Evolutionary conservation across 2,888 invertebrate genomes (phyloP).

Genomic region (Sinodicranocentrus sp.): DNA sequence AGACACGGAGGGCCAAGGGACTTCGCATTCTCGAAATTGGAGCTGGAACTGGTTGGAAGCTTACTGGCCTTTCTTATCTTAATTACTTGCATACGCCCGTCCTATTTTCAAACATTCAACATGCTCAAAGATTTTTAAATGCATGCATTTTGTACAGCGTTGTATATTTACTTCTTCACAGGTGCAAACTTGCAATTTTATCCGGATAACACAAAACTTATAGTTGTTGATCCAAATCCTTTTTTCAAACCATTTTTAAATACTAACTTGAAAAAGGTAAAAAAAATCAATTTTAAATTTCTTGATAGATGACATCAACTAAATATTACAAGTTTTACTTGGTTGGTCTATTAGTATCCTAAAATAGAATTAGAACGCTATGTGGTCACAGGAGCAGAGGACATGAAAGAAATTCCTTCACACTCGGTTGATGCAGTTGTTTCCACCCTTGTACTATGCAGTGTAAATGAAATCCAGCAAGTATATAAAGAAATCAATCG

Average conservation of each 20-base stretch:
- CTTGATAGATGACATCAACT: too few species aligned
- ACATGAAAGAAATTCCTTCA: slow-evolving; percentile 76
- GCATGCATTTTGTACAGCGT: not conserved
- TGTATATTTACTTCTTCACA: not conserved
- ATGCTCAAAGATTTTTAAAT: too few species aligned
- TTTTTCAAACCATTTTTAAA: slow-evolving; percentile 62
- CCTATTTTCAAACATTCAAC: too few species aligned
- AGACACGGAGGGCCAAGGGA: slow-evolving; percentile 48
- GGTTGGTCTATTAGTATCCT: slow-evolving; percentile 59
- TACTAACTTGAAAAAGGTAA: slow-evolving; percentile 64
- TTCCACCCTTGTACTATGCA: slow-evolving; percentile 77
- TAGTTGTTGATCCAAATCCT: slow-evolving; percentile 70
- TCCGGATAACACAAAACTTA: slow-evolving; percentile 68
- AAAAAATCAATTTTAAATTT: too few species aligned
- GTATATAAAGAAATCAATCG: slow-evolving; percentile 76
- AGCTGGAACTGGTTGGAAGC: slow-evolving; percentile 65
- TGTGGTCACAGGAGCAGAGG: slow-evolving; percentile 72
- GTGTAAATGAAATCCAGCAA: slow-evolving; percentile 74
- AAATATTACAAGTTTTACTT: not conserved
- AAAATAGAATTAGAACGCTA: slow-evolving; percentile 72
- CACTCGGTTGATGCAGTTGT: slow-evolving; percentile 77
- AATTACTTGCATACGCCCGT: too few species aligned
- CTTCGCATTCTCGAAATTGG: slow-evolving; percentile 74
- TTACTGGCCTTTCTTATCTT: too few species aligned
- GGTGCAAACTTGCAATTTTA: slow-evolving; percentile 71